Evolutionary conservation across 2,888 invertebrate species (phyloP).

Genomic region (Blastobasis adustella): DNA sequence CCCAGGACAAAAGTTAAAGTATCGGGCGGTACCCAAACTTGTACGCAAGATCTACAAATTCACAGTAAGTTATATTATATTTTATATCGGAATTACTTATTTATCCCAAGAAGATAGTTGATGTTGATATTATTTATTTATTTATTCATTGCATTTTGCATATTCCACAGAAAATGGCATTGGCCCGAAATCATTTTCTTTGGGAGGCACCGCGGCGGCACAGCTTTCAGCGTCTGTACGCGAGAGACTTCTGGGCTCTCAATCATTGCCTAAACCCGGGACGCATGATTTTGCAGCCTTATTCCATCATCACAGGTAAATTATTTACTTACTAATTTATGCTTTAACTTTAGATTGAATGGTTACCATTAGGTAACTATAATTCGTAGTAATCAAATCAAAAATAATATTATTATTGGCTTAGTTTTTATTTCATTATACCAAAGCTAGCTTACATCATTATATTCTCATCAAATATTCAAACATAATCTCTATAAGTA

Average conservation of each 20-base stretch:
- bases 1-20: slow-evolving; percentile 92
- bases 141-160: not conserved
- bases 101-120: not conserved
- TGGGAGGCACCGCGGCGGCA: slow-evolving; percentile 89
- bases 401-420: no score
- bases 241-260: slow-evolving; percentile 89
- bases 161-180: slow-evolving; percentile 77
- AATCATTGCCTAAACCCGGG: slow-evolving; percentile 87
- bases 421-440: no score
- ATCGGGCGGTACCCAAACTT: slow-evolving; percentile 92
- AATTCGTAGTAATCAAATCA: no score
- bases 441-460: no score
- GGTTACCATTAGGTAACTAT: no score
- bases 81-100: not conserved
- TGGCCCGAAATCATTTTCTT: slow-evolving; percentile 88
- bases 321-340: no score
- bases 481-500: no score
- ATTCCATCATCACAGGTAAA: slow-evolving; percentile 76
- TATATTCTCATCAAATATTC: no score
- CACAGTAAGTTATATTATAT: slow-evolving; percentile 67
- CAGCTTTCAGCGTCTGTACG: slow-evolving; percentile 91
- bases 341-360: no score
- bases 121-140: not conserved
- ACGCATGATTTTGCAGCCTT: slow-evolving; percentile 80
- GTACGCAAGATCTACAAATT: slow-evolving; percentile 83